Conservation (phyloP, 2,888 invertebrate species). For the Loripinus fragilis region DNA sequence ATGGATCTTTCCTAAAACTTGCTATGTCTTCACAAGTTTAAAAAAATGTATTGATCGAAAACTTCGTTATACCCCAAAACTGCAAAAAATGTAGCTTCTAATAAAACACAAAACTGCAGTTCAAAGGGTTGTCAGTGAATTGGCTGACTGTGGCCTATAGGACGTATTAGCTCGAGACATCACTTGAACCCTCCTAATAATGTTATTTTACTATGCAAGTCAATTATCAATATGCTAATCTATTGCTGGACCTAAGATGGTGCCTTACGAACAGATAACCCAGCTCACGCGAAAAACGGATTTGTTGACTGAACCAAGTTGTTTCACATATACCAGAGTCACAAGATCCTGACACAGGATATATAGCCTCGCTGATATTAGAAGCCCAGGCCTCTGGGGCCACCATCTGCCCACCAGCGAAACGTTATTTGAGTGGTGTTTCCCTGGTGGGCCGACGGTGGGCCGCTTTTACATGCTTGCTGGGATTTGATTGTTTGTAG, state of each 20-base stretch:
- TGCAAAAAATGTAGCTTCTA: background rate
- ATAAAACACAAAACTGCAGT: too few relatives aligned
- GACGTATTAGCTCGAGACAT: constrained; percentile 2
- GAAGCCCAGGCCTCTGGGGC: too few relatives aligned
- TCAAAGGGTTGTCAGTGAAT: background rate
- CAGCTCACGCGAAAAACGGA: too few relatives aligned
- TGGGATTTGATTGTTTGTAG: too few relatives aligned
- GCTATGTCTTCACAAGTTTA: background rate
- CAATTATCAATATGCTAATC: background rate
- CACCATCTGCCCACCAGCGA: too few relatives aligned
- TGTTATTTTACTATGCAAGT: background rate
- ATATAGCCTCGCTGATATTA: too few relatives aligned
- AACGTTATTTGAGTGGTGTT: too few relatives aligned
- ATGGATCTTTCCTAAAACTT: background rate
- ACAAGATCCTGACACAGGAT: too few relatives aligned
- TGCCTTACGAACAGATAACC: background rate
- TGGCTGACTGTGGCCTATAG: background rate
- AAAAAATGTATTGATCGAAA: background rate
- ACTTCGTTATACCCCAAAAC: background rate
- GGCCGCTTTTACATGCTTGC: too few relatives aligned
- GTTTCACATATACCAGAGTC: too few relatives aligned
- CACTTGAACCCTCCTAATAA: background rate
- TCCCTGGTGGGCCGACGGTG: too few relatives aligned
- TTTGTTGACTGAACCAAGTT: background rate
- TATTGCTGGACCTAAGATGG: background rate